Evolutionary conservation across 2,797 vertebrate genomes (phyloP).

Genomic region (Sternarchorhynchus goeldii): DNA sequence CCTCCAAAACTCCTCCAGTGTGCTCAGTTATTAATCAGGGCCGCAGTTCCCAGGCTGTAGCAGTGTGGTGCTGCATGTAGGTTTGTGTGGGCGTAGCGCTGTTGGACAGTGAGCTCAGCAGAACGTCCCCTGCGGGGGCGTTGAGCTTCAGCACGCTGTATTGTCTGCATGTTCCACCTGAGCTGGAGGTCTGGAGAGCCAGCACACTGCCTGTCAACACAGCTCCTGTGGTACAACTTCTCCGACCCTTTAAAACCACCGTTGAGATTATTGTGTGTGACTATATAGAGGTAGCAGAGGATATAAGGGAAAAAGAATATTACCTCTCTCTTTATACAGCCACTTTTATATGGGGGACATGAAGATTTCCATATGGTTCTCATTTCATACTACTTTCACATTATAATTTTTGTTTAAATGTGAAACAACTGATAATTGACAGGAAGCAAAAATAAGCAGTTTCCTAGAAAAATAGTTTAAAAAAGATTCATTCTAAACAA

Average conservation of each 20-base stretch:
- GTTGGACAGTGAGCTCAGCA: conserved; percentile 27
- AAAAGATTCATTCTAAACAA: conserved; percentile 3
- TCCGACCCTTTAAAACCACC: no score
- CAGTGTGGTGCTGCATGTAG: neutral
- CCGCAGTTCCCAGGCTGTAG: conserved; percentile 11
- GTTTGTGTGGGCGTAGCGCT: neutral
- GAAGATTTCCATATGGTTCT: conserved; percentile 2
- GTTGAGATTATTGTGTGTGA: no score
- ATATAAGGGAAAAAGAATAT: no score
- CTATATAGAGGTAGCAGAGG: no score
- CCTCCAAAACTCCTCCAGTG: conserved; percentile 11
- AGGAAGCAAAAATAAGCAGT: conserved; percentile 9
- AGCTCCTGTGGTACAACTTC: neutral
- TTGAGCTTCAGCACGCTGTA: neutral
- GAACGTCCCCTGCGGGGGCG: neutral
- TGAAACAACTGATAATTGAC: conserved; percentile 21
- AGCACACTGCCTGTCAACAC: neutral
- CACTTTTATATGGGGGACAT: no score
- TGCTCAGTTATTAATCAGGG: conserved; percentile 34
- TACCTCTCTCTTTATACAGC: no score
- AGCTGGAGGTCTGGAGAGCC: conserved; percentile 4
- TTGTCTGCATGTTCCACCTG: neutral
- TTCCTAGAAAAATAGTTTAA: neutral
- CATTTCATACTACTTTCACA: neutral
- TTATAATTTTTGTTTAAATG: conserved; percentile 4